A percentile compares a stretch with the other conserved stretches of the same genome.
phyloP scores from a whole-genome alignment of 2,113 vertebrate species.

The Octodon degus region DNA sequence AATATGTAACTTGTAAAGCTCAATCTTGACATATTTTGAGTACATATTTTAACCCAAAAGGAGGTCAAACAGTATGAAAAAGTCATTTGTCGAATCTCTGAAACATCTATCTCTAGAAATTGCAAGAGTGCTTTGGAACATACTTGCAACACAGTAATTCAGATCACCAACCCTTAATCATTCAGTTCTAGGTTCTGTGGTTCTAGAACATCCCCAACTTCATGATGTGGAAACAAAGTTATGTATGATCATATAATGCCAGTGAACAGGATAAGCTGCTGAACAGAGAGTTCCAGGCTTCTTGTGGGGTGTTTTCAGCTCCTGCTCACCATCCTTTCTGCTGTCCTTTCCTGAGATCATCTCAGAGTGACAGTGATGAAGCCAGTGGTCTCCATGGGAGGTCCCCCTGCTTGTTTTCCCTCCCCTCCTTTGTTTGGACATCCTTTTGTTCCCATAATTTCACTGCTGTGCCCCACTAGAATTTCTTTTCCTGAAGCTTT shows the following conservation, averaged over 20 bases:
- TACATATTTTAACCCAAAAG: not conserved
- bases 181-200: not conserved
- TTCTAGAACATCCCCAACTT: not conserved
- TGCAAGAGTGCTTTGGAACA: not conserved
- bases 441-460: not conserved
- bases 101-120: not conserved
- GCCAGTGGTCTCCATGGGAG: not conserved
- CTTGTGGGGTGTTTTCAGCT: not conserved
- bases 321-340: not conserved
- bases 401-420: not conserved
- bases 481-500: not conserved
- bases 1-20: not conserved
- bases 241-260: not conserved
- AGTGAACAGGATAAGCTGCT: not conserved
- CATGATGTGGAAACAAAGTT: not conserved
- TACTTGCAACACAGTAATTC: not conserved
- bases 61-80: not conserved
- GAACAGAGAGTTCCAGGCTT: not conserved
- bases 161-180: not conserved
- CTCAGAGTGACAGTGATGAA: not conserved
- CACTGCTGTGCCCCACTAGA: not conserved
- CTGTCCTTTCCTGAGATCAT: not conserved
- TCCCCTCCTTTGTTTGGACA: not conserved
- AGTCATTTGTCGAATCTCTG: not conserved
- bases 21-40: not conserved